Evolutionary conservation across 2,888 invertebrate genomes (phyloP).

Genomic region (Troilus luridus): DNA sequence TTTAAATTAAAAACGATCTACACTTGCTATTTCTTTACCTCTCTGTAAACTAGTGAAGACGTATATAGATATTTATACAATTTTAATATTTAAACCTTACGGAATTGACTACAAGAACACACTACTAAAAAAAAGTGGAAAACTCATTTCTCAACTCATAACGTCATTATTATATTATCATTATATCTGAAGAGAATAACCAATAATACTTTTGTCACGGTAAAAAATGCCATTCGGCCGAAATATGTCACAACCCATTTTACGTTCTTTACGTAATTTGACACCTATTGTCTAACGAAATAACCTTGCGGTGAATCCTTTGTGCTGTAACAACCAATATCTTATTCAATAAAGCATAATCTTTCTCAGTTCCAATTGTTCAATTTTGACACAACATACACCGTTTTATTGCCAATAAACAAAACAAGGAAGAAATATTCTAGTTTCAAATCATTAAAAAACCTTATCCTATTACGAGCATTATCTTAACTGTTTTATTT

Average conservation of each 20-base stretch:
- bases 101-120: too few species aligned
- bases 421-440: neutral
- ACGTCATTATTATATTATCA: too few species aligned
- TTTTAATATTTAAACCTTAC: too few species aligned
- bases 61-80: too few species aligned
- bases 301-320: neutral
- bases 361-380: neutral
- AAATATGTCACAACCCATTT: conserved; percentile 14
- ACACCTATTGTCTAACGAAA: conserved; percentile 28
- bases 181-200: neutral
- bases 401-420: neutral
- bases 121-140: too few species aligned
- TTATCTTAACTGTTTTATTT: too few species aligned
- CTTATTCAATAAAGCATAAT: conserved; percentile 1
- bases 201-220: neutral
- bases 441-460: neutral
- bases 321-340: conserved; percentile 6
- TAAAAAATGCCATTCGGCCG: neutral
- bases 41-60: too few species aligned
- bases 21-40: too few species aligned
- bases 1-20: too few species aligned
- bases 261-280: neutral
- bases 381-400: neutral
- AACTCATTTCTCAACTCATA: too few species aligned
- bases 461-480: neutral